These are phyloP conservation scores for Actenoides hombroni DNA, from an alignment of 2,113 vertebrate genomes.

Conservation along the genomic window DNA sequence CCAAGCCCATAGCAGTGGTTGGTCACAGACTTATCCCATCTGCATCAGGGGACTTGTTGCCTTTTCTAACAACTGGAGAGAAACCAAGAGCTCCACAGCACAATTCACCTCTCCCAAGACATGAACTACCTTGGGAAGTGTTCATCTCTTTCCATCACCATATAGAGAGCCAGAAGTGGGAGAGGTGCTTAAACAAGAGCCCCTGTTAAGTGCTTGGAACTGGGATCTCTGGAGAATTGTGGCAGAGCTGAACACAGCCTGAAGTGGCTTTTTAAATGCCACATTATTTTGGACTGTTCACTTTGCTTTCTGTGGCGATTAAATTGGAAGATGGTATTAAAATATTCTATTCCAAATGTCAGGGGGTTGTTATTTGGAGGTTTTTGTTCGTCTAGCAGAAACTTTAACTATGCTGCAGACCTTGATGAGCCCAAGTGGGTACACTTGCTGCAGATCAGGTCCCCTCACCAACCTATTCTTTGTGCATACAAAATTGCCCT, in stretches of 20 bases:
- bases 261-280: conserved; percentile 3
- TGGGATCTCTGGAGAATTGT: background rate
- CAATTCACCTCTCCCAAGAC: background rate
- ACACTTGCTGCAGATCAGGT: background rate
- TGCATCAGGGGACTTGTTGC: background rate
- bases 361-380: background rate
- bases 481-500: background rate
- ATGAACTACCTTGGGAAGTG: background rate
- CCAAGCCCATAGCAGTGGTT: background rate
- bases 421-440: background rate
- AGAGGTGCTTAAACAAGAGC: background rate
- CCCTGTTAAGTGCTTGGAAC: background rate
- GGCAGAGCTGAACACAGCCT: background rate
- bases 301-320: background rate
- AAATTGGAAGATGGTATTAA: background rate
- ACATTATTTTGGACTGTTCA: background rate
- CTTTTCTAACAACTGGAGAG: background rate
- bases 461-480: background rate
- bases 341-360: background rate
- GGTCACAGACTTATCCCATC: background rate
- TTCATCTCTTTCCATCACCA: background rate
- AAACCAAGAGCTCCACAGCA: background rate
- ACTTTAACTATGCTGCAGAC: background rate
- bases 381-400: background rate
- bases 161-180: background rate